Percentiles rank a stretch among this genome's conserved stretches.
These are phyloP conservation scores for Drosophila suboccidentalis DNA, from an alignment of 2,888 invertebrate genomes.

Conservation along the genomic window DNA sequence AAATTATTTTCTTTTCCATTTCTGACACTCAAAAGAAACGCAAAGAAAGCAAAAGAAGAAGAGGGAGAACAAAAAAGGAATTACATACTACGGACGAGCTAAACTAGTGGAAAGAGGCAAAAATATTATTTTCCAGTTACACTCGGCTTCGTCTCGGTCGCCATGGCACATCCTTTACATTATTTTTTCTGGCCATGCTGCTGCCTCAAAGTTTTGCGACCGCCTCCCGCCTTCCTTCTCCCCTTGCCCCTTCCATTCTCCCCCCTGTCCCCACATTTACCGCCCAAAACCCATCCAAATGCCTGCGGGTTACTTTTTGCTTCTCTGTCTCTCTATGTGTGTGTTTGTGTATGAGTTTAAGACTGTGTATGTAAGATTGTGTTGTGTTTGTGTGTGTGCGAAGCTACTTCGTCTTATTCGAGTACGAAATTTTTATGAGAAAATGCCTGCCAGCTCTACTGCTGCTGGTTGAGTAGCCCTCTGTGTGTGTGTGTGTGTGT, in stretches of 20 bases:
- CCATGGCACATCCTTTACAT: constrained; percentile 81
- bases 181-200: constrained; percentile 69
- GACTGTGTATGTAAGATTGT: constrained; percentile 14
- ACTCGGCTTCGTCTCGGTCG: constrained; percentile 73
- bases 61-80: constrained; percentile 51
- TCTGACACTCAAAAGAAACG: constrained; percentile 84
- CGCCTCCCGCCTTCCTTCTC: constrained; percentile 21
- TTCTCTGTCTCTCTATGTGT: constrained; percentile 37
- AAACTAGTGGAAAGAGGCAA: constrained; percentile 51
- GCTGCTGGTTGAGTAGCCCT: constrained; percentile 44
- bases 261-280: constrained; percentile 6
- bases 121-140: constrained; percentile 85
- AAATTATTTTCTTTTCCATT: constrained; percentile 86
- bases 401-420: constrained; percentile 80
- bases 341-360: constrained; percentile 22
- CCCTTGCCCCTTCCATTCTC: neutral
- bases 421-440: constrained; percentile 81
- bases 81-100: constrained; percentile 46
- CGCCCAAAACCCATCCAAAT: constrained; percentile 47
- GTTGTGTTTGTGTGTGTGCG: constrained; percentile 49
- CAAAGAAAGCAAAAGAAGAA: constrained; percentile 56
- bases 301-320: constrained; percentile 78
- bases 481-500: constrained; percentile 14
- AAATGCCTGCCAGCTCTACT: constrained; percentile 71
- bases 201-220: constrained; percentile 73